phyloP scores from a whole-genome alignment of 2,888 invertebrate genomes.

The Poecilobothrus nobilitatus region DNA sequence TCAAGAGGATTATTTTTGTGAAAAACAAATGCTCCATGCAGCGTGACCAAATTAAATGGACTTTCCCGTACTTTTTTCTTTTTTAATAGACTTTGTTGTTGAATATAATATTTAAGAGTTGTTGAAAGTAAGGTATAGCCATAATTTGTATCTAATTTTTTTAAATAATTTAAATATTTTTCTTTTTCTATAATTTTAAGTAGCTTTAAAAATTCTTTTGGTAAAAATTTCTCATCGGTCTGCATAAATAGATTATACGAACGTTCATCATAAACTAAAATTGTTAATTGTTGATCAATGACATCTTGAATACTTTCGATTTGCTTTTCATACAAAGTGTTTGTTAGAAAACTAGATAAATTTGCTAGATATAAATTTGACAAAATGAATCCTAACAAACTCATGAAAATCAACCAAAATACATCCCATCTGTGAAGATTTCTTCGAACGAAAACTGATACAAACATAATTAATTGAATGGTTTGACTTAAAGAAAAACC shows the following conservation, averaged over 20 bases:
- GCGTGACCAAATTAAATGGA: background rate
- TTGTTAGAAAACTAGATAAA: conserved; percentile 9
- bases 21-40: background rate
- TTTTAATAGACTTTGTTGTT: background rate
- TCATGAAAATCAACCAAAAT: background rate
- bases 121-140: background rate
- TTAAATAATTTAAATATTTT: background rate
- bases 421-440: background rate
- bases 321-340: conserved; percentile 1
- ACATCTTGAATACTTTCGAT: background rate
- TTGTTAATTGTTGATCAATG: background rate
- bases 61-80: background rate
- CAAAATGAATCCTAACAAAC: background rate
- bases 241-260: background rate
- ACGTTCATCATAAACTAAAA: background rate
- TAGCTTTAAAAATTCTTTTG: background rate
- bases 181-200: background rate
- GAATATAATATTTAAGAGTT: background rate
- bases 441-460: background rate
- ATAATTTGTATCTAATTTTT: background rate
- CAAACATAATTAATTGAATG: background rate
- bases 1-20: background rate
- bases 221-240: background rate
- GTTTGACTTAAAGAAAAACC: background rate
- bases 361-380: conserved; percentile 10